These are phyloP conservation scores for Selene dorsalis DNA, from an alignment of 2,797 vertebrate species.

Conservation along the genomic window DNA sequence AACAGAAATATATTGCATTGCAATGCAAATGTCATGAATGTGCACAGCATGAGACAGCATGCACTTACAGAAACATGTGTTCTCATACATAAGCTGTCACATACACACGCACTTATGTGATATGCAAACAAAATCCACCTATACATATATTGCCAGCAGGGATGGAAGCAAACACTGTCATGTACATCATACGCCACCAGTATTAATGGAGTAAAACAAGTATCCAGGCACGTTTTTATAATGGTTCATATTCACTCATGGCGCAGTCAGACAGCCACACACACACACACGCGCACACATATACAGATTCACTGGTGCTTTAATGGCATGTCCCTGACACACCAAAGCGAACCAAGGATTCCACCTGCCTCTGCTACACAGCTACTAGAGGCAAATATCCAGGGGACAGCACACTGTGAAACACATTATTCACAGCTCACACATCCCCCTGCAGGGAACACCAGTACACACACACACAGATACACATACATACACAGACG, in stretches of 20 bases:
- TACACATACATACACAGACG: conserved; percentile 5
- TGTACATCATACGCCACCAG: conserved; percentile 30
- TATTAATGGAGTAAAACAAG: conserved; percentile 31
- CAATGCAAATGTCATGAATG: background rate
- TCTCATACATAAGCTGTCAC: conserved; percentile 24
- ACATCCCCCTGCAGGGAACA: conserved; percentile 51
- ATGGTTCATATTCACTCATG: conserved; percentile 38
- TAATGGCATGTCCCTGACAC: conserved; percentile 36
- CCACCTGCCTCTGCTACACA: conserved; percentile 60
- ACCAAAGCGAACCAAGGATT: conserved; percentile 60
- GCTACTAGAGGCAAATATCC: conserved; percentile 62
- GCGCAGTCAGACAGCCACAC: conserved; percentile 14
- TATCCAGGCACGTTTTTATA: conserved; percentile 34
- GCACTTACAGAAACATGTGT: conserved; percentile 28
- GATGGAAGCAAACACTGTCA: conserved; percentile 43
- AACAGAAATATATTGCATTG: conserved; percentile 6
- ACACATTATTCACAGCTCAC: conserved; percentile 72
- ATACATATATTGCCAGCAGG: conserved; percentile 14
- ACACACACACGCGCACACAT: conserved; percentile 10
- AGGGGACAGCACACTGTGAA: conserved; percentile 68
- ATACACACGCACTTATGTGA: conserved; percentile 8
- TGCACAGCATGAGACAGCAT: conserved; percentile 23
- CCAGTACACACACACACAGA: background rate
- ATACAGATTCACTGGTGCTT: conserved; percentile 21
- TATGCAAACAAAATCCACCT: conserved; percentile 42